Percentiles rank a stretch among this genome's conserved stretches.
These are phyloP conservation scores for Mellivora capensis DNA, from an alignment of 2,113 vertebrate species.

Conservation along the genomic window DNA sequence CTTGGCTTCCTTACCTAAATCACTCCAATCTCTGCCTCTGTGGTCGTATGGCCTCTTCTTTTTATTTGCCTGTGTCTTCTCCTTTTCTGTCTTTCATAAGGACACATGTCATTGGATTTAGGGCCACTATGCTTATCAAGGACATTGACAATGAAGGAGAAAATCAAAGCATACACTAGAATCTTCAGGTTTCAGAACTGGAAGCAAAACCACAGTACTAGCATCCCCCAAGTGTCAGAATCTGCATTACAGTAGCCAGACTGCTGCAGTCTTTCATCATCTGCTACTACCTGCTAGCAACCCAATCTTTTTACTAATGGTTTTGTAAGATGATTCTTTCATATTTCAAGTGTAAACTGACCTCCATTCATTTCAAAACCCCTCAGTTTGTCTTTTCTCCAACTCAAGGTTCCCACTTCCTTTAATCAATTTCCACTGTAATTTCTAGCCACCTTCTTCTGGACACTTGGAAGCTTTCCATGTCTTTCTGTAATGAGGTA, in stretches of 20 bases:
- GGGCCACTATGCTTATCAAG: not conserved
- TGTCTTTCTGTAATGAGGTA: not conserved
- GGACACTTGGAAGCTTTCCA: not conserved
- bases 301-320: not conserved
- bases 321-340: not conserved
- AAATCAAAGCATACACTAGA: not conserved
- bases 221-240: too few relatives aligned
- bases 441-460: not conserved
- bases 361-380: not conserved
- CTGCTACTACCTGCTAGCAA: not conserved
- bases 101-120: not conserved
- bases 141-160: not conserved
- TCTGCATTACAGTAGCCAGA: not conserved
- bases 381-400: not conserved
- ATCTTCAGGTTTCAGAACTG: not conserved
- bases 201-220: not conserved
- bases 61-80: not conserved
- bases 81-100: not conserved
- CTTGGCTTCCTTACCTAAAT: not conserved
- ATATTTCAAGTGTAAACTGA: not conserved
- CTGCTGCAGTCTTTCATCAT: not conserved
- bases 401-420: not conserved
- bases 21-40: not conserved
- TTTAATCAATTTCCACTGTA: not conserved
- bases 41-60: not conserved